Evolutionary conservation across 2,113 vertebrate species (phyloP), one percentile per base, ranked within the genome.

Genomic region (Petromus typicus): DNA sequence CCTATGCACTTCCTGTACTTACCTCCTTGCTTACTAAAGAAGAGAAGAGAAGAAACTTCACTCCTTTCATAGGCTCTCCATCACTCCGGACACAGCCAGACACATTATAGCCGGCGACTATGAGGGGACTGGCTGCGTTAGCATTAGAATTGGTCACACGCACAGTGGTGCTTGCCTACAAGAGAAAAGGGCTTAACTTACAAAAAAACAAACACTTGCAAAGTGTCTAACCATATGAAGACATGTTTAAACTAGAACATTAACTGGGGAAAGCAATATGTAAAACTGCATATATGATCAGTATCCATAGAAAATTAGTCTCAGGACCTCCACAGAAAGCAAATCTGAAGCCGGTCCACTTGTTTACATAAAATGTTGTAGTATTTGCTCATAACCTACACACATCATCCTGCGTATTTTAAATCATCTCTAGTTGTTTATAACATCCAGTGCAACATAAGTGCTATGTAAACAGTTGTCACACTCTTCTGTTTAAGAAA

Each of bases 41-140:
- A 0, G 99, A 99, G 94, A 99, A 99, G 63, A 99, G 99, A 2
- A 99, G 99, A 94, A 99, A 99, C 98, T 99, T 99, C 97, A 99
- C 99, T 14, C 99, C 99, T 96, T 99, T 99, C 99, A 99, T 99
- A 45, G 99, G 99, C 71, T 99, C 99, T 94, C 99, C 99, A 48
- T 99, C 99, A 61, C 99, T 99, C 89, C 99, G 99, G 51, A 99
- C 99, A 92, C 99, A 99, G 78, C 99, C 99, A 0, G 99, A 99
- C 63, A 99, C 99, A 0, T 99, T 99, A 80, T 99, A 99, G 78
- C 99, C 99, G 16, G 99, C 99, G 34, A 99, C 99, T 1, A 99
- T 22, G 89, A 99, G 99, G 73, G 99, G 98, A 32, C 98, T 98
- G 2, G 98, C 97, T 0, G 99, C 99, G 0, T 99, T 98, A 27